Conservation (phyloP, 2,888 invertebrate genomes). For the Dryadula phaetusa region DNA sequence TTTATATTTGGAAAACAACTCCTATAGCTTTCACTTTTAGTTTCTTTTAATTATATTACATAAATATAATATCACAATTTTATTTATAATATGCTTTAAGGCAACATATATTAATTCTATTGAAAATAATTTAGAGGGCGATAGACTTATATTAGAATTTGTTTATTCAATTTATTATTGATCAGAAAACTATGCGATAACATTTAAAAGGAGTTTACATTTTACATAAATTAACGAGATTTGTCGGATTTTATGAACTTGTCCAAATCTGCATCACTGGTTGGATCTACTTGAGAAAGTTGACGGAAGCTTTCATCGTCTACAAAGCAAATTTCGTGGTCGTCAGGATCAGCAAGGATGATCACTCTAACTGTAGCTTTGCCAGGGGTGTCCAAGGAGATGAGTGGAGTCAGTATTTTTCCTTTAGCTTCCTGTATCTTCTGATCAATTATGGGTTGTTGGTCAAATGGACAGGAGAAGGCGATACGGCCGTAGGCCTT, state of each 20-base stretch:
- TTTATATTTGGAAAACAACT: neutral
- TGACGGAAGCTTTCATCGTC: slow-evolving; percentile 97
- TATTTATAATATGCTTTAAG: neutral
- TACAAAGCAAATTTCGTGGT: slow-evolving; percentile 99
- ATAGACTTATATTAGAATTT: neutral
- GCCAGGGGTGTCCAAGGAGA: slow-evolving; percentile 97
- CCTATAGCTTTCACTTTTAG: neutral
- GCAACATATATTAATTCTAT: neutral
- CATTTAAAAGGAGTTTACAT: neutral
- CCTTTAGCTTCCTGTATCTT: slow-evolving; percentile 88
- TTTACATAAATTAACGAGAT: slow-evolving; percentile 59
- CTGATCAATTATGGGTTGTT: slow-evolving; percentile 91
- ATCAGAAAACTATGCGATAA: neutral
- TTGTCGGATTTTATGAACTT: slow-evolving; percentile 89
- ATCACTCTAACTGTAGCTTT: slow-evolving; percentile 98
- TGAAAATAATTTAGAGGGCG: neutral
- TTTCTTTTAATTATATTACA: neutral
- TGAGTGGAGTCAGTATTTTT: slow-evolving; percentile 93
- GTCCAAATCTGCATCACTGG: slow-evolving; percentile 91
- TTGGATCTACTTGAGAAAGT: slow-evolving; percentile 93
- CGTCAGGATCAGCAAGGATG: slow-evolving; percentile 98
- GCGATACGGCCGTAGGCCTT: slow-evolving; percentile 98
- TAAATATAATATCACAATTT: slow-evolving; percentile 12
- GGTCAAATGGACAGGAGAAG: slow-evolving; percentile 92
- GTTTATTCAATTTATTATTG: neutral